Evolutionary conservation across 53 echinoderm and acorn worm species (phyloP).

Genomic region (Pentamera pediparva): DNA sequence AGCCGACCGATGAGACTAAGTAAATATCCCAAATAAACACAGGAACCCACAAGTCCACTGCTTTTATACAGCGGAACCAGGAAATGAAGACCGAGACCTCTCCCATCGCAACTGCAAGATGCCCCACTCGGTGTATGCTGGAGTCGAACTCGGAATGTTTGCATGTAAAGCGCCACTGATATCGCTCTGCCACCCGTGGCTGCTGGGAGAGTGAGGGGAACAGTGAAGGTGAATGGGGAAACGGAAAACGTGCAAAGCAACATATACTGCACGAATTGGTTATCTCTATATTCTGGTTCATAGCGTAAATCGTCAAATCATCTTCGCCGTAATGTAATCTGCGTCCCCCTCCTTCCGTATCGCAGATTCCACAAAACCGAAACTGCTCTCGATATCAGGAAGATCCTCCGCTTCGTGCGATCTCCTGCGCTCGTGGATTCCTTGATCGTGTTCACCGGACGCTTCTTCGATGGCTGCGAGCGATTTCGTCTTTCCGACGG

Average conservation of each 20-base stretch:
- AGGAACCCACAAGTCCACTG: too few species aligned
- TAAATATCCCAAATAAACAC: too few species aligned
- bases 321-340: neutral
- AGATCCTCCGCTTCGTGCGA: constrained; percentile 17
- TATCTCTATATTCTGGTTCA: neutral
- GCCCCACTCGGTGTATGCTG: too few species aligned
- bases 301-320: neutral
- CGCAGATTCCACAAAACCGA: constrained; percentile 11
- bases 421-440: neutral
- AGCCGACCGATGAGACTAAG: too few species aligned
- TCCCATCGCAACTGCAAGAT: too few species aligned
- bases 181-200: too few species aligned
- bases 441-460: neutral
- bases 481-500: constrained; percentile 29
- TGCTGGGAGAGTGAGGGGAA: neutral
- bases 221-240: neutral
- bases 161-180: too few species aligned
- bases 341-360: neutral
- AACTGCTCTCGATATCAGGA: neutral
- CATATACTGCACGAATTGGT: too few species aligned
- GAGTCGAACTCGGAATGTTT: too few species aligned
- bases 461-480: constrained; percentile 11
- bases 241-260: neutral
- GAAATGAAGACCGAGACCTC: too few species aligned
- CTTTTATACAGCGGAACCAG: too few species aligned